phyloP scores from a whole-genome alignment of 2,113 vertebrate genomes.

The Dipodomys ordii region DNA sequence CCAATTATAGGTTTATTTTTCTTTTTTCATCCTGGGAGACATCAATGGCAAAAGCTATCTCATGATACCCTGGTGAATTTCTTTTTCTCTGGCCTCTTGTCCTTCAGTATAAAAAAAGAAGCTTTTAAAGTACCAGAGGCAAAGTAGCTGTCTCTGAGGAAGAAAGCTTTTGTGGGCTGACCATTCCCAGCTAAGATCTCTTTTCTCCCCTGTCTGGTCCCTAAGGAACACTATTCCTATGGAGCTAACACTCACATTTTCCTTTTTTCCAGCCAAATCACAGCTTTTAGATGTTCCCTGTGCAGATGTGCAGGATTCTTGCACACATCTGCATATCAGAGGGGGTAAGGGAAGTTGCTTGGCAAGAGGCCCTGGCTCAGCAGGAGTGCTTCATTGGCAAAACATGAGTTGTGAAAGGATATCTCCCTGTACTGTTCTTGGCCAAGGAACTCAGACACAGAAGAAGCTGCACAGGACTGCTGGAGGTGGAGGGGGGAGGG shows the following conservation, averaged over 20 bases:
- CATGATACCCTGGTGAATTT: background rate
- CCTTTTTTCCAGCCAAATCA: constrained; percentile 75
- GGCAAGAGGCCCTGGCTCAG: constrained; percentile 70
- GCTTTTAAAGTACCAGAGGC: background rate
- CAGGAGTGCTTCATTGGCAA: constrained; percentile 60
- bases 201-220: constrained; percentile 51
- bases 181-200: background rate
- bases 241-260: constrained; percentile 72
- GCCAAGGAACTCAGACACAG: constrained; percentile 45
- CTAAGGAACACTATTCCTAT: constrained; percentile 40
- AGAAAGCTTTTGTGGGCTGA: background rate
- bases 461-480: background rate
- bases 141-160: constrained; percentile 33
- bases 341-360: constrained; percentile 41
- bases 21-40: background rate
- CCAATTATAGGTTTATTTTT: background rate
- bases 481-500: background rate
- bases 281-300: constrained; percentile 59
- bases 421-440: constrained; percentile 42
- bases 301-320: constrained; percentile 73
- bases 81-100: constrained; percentile 10
- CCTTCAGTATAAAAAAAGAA: constrained; percentile 31
- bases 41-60: background rate
- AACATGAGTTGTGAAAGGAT: constrained; percentile 38
- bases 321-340: constrained; percentile 79